These are phyloP conservation scores for Eudyptes chrysolophus DNA, from an alignment of 2,113 vertebrate genomes.

Conservation along the genomic window DNA sequence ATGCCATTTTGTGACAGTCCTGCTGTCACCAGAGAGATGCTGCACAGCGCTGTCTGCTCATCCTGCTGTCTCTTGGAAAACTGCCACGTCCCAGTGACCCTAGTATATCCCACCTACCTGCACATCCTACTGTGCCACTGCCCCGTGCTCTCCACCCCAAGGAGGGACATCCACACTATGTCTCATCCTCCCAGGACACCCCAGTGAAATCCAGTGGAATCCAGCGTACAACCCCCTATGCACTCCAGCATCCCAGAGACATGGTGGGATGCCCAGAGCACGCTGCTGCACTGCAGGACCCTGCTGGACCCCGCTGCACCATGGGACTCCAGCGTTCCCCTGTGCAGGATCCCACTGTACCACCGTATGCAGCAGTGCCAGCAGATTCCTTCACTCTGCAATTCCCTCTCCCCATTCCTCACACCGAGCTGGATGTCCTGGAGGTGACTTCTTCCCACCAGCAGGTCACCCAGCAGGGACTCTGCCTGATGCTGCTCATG, in stretches of 20 bases:
- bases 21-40: neutral
- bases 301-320: rapidly evolving
- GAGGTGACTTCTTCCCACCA: neutral
- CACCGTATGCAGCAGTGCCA: neutral
- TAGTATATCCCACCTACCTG: neutral
- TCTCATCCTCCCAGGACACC: neutral
- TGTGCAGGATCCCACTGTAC: neutral
- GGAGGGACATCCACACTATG: rapidly evolving
- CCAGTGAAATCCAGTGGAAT: neutral
- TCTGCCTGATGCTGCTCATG: neutral
- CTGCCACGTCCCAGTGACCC: neutral
- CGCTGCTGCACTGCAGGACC: neutral
- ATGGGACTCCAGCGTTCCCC: neutral
- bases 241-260: neutral
- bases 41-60: neutral
- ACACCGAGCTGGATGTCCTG: neutral
- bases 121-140: neutral
- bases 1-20: neutral
- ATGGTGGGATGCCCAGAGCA: neutral
- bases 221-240: neutral
- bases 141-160: neutral
- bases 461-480: neutral
- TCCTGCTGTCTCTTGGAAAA: neutral
- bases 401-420: neutral
- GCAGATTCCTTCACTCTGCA: neutral